Base-by-base conservation (phyloP, 1,140 invertebrate species). In the Zeugodacus cucurbitae region DNA sequence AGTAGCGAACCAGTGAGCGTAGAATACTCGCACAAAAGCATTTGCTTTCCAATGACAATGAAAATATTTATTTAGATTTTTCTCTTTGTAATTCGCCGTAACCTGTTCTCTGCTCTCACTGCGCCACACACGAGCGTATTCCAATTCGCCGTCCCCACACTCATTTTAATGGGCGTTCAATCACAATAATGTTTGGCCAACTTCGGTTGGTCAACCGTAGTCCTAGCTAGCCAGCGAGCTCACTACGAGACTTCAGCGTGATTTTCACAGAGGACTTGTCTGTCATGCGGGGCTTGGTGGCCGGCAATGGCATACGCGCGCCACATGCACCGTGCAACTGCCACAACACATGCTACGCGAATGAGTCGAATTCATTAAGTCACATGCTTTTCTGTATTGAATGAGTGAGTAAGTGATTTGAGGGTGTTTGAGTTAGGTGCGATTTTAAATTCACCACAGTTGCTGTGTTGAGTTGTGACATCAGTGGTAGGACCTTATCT, bases 21-120 rank as follows among this genome's bases (percentile, higher is more conserved):
- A 22, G 4, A 34, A 74, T 29, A 44, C 17, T 74, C 37, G 22
- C 29, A 10, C 22, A 6, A 34, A 86, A 58, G 17, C 44, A 57
- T 22, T 54, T 86, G 17, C 85, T 1, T 86, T 86, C 85, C 85
- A 54, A 74, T 74, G 70, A 74, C 70, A 74, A 74, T 74, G 70
- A 74, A 74, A 74, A 44, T 74, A 74, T 44, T 74, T 74, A 44
- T 74, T 34, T 34, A 14, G 10, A 29, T 70, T 70, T 74, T 74
- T 54, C 48, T 2, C 48, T n/a, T n/a, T 54, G 48, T 0, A 54
- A 3, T 74, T 74, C 70, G 70, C 70, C 17, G 37, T 20, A 34
- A 32, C 29, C 4, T 8, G 14, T 74, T 2, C 37, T 34, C 14
- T 74, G 20, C 37, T 74, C 70, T 74, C 37, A 74, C 10, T 22